Evolutionary conservation across 2,888 invertebrate species (phyloP), one percentile per base, ranked within the genome.

Genomic region (Drosophila barbarae): DNA sequence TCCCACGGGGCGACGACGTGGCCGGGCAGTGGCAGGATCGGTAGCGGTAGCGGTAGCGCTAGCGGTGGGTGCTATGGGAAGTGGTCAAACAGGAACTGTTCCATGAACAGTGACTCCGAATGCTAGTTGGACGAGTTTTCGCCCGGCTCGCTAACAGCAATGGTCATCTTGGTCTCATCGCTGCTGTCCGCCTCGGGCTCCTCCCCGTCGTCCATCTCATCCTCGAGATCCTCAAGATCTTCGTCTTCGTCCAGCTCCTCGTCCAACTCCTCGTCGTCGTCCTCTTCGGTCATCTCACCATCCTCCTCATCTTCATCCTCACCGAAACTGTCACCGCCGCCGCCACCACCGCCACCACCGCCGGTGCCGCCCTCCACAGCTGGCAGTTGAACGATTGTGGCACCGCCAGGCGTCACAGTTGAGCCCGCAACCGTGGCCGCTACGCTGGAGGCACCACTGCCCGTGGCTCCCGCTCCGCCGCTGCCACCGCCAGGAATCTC

Each of bases 91-190:
- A 85, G 85, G 69, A 87, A 88, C 89, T 88, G 88, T 88, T 88
- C 88, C 85, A 88, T 88, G 88, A 88, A 87, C 88, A 88, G 89
- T 54, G 86, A 82, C 69, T 88, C 89, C 84, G 88, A 83, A 87
- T 88, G 89, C 86, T 88, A 88, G 89, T 88, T 88, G 74, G 88
- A 82, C 61, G 82, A 88, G 57, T 85, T 89, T 12, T 88, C 88
- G 12, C 84, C 83, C 61, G 83, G 66, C 57, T 87, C 87, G 66
- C 86, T 86, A 12, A 88, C 83, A 21, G 87, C 87, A 74, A 89
- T 88, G 61, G 87, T 87, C 89, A 88, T 88, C 67, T 88, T 88
- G 9, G 87, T 84, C 18, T 88, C 88, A 70, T 88, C 86, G 3
- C 77, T 88, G 30, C 87, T 86, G n/a, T 67, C 66, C n/a, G 42